Percentiles rank a stretch among this genome's conserved stretches.
Conservation (phyloP, 2,797 vertebrate species). For the Gallinago nigripennis region DNA sequence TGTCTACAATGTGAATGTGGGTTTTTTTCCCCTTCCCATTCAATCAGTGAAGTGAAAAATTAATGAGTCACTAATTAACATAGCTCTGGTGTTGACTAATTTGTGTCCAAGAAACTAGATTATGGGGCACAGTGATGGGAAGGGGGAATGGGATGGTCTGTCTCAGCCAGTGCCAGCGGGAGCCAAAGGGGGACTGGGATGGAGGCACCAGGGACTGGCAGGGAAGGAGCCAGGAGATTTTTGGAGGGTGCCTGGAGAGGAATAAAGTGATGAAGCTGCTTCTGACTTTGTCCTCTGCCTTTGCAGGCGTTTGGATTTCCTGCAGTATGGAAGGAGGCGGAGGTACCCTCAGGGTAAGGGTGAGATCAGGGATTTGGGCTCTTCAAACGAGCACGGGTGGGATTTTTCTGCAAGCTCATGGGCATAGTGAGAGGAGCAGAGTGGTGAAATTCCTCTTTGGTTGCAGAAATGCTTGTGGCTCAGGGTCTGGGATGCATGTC, state of each 20-base stretch:
- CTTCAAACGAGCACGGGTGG: neutral
- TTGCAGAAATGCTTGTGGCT: neutral
- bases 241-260: neutral
- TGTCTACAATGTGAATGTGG: neutral
- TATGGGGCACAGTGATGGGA: neutral
- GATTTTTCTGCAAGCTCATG: neutral
- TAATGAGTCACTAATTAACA: constrained; percentile 27
- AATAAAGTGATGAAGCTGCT: neutral
- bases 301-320: neutral
- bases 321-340: neutral
- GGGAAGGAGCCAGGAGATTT: neutral
- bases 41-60: constrained; percentile 25
- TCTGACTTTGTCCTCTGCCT: neutral
- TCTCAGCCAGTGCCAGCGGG: fast-evolving
- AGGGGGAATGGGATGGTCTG: neutral
- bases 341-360: neutral
- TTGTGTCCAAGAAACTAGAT: neutral
- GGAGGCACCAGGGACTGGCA: neutral
- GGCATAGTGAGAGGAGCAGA: neutral
- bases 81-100: constrained; percentile 12
- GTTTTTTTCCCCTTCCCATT: neutral
- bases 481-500: neutral
- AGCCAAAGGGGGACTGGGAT: neutral
- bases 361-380: neutral
- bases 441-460: neutral